Conservation (phyloP, 2,113 vertebrate species). For the Pitta sordida region DNA sequence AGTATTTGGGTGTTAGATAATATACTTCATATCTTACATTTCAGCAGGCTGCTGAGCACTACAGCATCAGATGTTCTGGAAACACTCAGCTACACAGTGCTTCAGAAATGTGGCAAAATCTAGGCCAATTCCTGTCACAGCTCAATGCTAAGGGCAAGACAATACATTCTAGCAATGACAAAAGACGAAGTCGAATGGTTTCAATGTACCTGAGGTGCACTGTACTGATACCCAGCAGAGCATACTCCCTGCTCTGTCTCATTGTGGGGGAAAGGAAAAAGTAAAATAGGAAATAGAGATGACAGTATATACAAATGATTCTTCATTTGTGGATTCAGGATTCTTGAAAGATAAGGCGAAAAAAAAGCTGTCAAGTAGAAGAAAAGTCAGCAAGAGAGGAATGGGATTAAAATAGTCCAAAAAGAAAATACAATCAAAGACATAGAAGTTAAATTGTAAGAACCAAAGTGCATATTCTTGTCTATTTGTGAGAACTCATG, state of each 20-base stretch:
- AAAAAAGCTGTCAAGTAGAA: background rate
- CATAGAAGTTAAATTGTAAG: background rate
- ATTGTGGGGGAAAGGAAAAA: background rate
- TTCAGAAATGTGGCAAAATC: background rate
- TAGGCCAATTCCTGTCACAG: background rate
- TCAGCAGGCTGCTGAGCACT: background rate
- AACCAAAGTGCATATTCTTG: background rate
- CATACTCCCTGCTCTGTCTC: background rate
- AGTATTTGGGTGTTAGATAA: constrained; percentile 4
- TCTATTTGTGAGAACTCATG: background rate
- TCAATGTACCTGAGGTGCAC: background rate
- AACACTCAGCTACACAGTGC: background rate
- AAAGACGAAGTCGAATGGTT: background rate
- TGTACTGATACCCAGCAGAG: background rate
- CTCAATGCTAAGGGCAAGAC: background rate
- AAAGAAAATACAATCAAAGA: background rate
- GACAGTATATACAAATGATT: background rate
- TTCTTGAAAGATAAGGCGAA: background rate
- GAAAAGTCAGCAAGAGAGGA: background rate
- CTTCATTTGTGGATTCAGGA: background rate
- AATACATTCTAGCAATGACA: background rate
- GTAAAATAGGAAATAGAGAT: background rate
- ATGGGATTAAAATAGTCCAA: background rate
- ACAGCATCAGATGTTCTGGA: constrained; percentile 8
- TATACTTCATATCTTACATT: background rate